These are phyloP conservation scores for Natator depressus DNA, from an alignment of 2,113 vertebrate genomes.

Conservation along the genomic window DNA sequence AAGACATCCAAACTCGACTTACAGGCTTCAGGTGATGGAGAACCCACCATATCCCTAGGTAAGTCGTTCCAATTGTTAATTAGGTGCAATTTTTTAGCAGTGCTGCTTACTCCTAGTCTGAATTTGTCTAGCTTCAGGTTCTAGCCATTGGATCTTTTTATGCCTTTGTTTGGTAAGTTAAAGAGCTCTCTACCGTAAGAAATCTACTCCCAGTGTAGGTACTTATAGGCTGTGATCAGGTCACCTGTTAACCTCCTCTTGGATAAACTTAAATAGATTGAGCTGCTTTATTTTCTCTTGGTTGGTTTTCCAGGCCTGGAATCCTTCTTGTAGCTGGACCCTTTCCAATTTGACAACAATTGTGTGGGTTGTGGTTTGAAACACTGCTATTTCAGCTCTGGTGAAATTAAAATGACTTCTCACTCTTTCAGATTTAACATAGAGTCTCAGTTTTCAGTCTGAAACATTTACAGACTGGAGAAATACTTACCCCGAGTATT, in stretches of 20 bases:
- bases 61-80: background rate
- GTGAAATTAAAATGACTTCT: background rate
- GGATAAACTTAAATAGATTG: background rate
- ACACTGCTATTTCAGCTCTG: conserved; percentile 2
- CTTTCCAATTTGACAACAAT: background rate
- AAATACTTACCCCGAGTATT: background rate
- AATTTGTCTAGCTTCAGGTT: conserved; percentile 2
- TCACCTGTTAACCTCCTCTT: background rate
- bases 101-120: background rate
- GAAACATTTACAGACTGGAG: background rate
- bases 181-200: conserved; percentile 60
- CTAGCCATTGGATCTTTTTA: background rate
- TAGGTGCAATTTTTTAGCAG: background rate
- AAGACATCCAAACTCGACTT: background rate
- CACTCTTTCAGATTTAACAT: background rate
- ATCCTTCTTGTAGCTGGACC: background rate
- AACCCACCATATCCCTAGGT: background rate
- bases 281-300: background rate
- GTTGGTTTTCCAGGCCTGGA: conserved; percentile 15
- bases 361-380: conserved; percentile 24
- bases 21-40: background rate
- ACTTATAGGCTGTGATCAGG: background rate
- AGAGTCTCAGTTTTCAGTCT: background rate
- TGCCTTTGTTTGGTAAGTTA: conserved; percentile 14
- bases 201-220: background rate